These are phyloP conservation scores for Sycon ciliatum DNA, from an alignment of 37 sponge, comb jelly and placozoan species.

Conservation along the genomic window DNA sequence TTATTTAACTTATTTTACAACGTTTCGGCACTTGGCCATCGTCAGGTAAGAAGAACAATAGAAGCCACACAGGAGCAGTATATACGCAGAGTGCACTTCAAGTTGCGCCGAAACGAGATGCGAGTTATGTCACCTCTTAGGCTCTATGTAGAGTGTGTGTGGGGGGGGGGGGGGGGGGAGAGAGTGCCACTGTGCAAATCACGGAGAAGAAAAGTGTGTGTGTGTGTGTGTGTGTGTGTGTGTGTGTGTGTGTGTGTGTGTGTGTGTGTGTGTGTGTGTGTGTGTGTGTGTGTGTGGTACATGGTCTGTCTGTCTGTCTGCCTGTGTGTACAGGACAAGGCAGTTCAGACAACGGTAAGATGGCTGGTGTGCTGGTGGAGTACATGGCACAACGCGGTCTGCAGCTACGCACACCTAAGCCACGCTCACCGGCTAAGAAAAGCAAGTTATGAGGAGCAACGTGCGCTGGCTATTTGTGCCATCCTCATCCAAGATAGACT, in stretches of 20 bases:
- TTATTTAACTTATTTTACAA: no score
- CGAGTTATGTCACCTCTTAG: neutral
- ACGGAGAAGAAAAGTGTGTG: neutral
- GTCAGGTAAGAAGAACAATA: no score
- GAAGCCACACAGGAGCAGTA: no score
- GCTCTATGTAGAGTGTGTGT: neutral
- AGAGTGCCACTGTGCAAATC: neutral
- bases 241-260: slow-evolving; percentile 32
- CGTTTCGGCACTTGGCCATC: no score
- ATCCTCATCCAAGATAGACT: no score
- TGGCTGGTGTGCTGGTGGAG: neutral
- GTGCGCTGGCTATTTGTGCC: no score
- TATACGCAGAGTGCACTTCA: no score
- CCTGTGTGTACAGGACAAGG: neutral
- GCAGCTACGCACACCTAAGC: no score
- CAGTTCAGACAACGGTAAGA: neutral
- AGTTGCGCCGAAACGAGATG: neutral
- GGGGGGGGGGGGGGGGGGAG: no score
- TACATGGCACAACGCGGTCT: no score
- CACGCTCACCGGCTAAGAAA: no score
- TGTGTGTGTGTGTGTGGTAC: slow-evolving; percentile 19
- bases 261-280: slow-evolving; percentile 33
- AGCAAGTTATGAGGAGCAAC: no score
- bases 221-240: slow-evolving; percentile 13
- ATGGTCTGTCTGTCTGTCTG: slow-evolving; percentile 12